phyloP scores from a whole-genome alignment of 2,888 invertebrate genomes.

The Spisula solida region DNA sequence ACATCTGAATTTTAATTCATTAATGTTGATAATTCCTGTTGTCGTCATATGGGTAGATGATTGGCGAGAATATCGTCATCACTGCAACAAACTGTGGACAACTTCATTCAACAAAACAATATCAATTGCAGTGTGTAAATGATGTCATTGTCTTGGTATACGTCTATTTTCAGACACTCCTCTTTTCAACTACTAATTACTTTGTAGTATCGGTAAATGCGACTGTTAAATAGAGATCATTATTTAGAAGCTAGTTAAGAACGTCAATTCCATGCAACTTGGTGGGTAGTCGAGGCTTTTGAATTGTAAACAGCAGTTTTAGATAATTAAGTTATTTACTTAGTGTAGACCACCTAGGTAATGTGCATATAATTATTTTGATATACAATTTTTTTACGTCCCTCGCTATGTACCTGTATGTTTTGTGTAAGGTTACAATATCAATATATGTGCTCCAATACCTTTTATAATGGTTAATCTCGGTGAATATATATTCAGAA shows the following conservation, averaged over 20 bases:
- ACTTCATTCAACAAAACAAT: not conserved
- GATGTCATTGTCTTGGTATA: not conserved
- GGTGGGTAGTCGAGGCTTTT: not conserved
- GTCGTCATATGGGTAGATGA: too few relatives aligned
- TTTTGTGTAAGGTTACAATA: conserved; percentile 8
- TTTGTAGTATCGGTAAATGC: conserved; percentile 5
- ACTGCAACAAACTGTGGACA: not conserved
- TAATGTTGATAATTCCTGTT: too few relatives aligned
- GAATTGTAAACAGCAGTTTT: conserved; percentile 27
- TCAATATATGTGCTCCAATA: conserved; percentile 1
- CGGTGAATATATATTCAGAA: conserved; percentile 3
- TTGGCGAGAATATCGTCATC: too few relatives aligned
- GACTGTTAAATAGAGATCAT: conserved; percentile 15
- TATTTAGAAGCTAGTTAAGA: conserved; percentile 8
- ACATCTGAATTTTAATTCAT: too few relatives aligned
- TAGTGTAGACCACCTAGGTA: not conserved
- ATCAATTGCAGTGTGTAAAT: not conserved
- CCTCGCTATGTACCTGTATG: not conserved
- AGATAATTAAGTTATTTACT: conserved; percentile 12
- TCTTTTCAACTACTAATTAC: conserved; percentile 8
- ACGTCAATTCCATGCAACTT: conserved; percentile 2
- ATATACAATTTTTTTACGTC: not conserved
- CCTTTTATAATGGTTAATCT: conserved; percentile 10
- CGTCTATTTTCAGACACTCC: not conserved
- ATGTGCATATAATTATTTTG: not conserved